Base-by-base conservation (phyloP, 2,888 invertebrate genomes). In the Acanthosepion pharaonis region DNA sequence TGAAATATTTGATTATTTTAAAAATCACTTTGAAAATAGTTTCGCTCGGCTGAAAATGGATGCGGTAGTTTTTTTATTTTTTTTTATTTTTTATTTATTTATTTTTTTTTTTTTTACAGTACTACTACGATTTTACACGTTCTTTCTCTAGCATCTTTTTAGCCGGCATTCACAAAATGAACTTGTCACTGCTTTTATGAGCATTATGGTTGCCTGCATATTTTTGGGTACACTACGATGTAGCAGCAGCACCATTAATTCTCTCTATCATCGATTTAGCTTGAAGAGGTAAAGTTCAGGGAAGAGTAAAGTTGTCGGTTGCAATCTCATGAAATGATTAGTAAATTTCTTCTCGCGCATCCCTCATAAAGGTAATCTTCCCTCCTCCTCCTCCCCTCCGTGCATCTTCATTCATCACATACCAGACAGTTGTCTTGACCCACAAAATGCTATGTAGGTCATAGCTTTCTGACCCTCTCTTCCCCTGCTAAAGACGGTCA, bases 391-490 rank as follows among this genome's bases (percentile, higher is more conserved):
- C n/a, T n/a, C 28, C 8, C 78, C 78, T 78, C 78, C n/a, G 78
- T 78, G 78, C 78, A 78, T 78, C 78, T 78, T 78, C 78, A 78
- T 78, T 78, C 78, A 78, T 78, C 33, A 78, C 78, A 78, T 78
- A 78, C 78, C 78, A 78, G 78, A 78, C 78, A 78, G 78, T n/a
- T 78, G 78, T 78, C 78, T 78, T 78, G 78, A 78, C 78, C 78
- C 78, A 78, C n/a, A 78, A 78, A 78, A n/a, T n/a, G 78, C n/a
- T 78, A 78, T 78, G 78, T 78, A 78, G 78, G 78, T 78, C 78
- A 78, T n/a, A 78, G 33, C n/a, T 33, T 78, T 78, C 33, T 33
- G n/a, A 33, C n/a, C 78, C 78, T 33, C 64, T 64, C 78, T 33
- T 15, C n/a, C n/a, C n/a, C 33, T 78, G n/a, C n/a, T 78, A 33